Percentiles rank a stretch among this genome's conserved stretches.
Evolutionary conservation across 2,888 invertebrate species (phyloP).

Genomic region (Zonitis immaculata): DNA sequence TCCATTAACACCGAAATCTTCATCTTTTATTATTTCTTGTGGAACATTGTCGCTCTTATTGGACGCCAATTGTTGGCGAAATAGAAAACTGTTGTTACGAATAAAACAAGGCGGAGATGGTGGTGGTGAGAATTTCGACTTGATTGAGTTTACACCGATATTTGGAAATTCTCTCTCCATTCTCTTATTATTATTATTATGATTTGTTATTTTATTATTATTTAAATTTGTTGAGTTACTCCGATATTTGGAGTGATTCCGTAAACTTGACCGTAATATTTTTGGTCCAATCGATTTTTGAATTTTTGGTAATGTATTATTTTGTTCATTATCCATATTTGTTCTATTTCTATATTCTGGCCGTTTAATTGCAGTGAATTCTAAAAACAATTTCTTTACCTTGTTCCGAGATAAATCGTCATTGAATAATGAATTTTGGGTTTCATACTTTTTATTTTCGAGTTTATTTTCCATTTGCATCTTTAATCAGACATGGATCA

Average conservation of each 20-base stretch:
- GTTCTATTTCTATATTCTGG: conserved; percentile 1
- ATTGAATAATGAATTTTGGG: neutral
- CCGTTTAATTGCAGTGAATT: conserved; percentile 1
- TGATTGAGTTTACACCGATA: neutral
- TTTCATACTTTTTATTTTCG: neutral
- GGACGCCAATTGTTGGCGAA: neutral
- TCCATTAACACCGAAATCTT: conserved; percentile 24
- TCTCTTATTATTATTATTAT: neutral
- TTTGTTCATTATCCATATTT: neutral
- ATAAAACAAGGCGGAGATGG: neutral
- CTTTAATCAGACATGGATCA: neutral
- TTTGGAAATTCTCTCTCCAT: neutral
- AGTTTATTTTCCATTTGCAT: neutral
- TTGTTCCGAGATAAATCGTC: neutral
- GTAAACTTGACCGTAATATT: neutral
- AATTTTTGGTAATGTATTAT: neutral
- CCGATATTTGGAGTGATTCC: too few relatives aligned
- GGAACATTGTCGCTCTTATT: neutral
- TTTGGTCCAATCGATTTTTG: neutral
- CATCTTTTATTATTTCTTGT: conserved; percentile 12
- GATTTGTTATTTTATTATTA: too few relatives aligned
- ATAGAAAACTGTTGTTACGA: neutral
- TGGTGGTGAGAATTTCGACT: neutral
- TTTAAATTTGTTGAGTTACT: too few relatives aligned
- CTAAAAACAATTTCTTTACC: neutral